Evolutionary conservation across 2,888 invertebrate genomes (phyloP), one percentile per base, ranked within the genome.

Genomic region (Erannis defoliaria): DNA sequence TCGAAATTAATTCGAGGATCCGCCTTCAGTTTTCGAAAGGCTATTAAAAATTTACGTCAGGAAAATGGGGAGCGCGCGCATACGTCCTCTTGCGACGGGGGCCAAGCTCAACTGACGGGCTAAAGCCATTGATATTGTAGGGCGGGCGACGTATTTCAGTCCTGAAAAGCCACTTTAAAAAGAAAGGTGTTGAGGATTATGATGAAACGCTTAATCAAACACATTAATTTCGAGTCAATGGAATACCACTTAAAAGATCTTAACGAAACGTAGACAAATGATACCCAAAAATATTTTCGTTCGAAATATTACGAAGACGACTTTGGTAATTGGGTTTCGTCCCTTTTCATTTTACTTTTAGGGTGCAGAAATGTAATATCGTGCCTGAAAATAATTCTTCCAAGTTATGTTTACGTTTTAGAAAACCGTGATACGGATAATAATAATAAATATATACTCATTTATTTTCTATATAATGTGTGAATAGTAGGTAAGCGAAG

Each of bases 21-120:
- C 74, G 68, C 78, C 73, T 79, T 75, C 71, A 67, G 71, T 73
- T 77, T 78, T 81, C 76, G 75, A 73, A 76, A 74, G 77, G 76
- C 72, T 73, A 89, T 89, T 89, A 88, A 90, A 86, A 88, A 90
- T 90, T 87, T 81, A 89, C 87, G 84, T 73, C 58, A 75, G 49
- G 64, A 54, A 51, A 46, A 61, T 56, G 43, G 55, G 58, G 50
- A 31, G 29, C 54, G 35, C 56, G 70, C 60, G 60, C 51, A 63
- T 73, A 71, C 73, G 72, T 57, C 64, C 68, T 64, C 65, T 69
- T 63, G 63, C 51, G 43, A 66, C 55, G 53, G 61, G 56, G 66
- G 56, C 56, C 68, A 56, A 70, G 60, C 72, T 71, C 73, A 77
- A 77, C 80, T 77, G 77, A 67, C 72, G 37, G 23, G 31, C 43